Evolutionary conservation across 64 coral and sea anemone genomes (phyloP), one percentile per base, ranked within the genome.

Genomic region (Cladopsammia gracilis): DNA sequence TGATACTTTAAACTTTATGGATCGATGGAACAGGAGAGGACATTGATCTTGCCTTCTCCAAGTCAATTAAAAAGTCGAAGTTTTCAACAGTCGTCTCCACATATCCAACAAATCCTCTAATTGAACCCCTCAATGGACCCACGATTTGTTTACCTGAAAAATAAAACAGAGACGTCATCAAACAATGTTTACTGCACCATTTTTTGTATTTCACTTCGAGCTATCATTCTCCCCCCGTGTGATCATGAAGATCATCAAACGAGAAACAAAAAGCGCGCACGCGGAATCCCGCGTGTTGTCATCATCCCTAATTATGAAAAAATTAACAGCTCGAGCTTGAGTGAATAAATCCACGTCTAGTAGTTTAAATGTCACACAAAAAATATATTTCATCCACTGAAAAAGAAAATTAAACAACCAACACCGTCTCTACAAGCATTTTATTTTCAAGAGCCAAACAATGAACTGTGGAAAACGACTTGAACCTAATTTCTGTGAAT

Each of bases 91-190:
- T 58, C 0, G 87, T 96, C 71, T 98, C 97, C 7, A 98, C 97
- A 62, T 96, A 88, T 85, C 97, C 94, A 42, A 96, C 91, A 88
- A 98, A 93, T 74, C 97, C 97, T 96, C 94, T 83, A 16, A 98
- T 89, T 19, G 94, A 96, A 34, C 97, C 97, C 54, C 97, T 70
- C 43, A 78, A 54, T 53, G 97, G 94, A 22, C 94, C 93, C 7
- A 98, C 82, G 44, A 98, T 98, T n/a, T 96, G 77, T 22, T 88
- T 88, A 70, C 97, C 97, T 98, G 61, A 13, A 88, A 73, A 49
- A 83, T 25, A 87, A 86, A 73, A 44, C 8, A 44, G 25, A 73
- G 11, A 49, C 18, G 14, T 9, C 49, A 25, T 50, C 14, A 19
- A 56, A 56, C 18, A 4, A 7, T 20, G 26, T 58, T 79, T 10